Evolutionary conservation across 2,113 vertebrate genomes (phyloP).

Genomic region (Epinephelus cyanopodus): DNA sequence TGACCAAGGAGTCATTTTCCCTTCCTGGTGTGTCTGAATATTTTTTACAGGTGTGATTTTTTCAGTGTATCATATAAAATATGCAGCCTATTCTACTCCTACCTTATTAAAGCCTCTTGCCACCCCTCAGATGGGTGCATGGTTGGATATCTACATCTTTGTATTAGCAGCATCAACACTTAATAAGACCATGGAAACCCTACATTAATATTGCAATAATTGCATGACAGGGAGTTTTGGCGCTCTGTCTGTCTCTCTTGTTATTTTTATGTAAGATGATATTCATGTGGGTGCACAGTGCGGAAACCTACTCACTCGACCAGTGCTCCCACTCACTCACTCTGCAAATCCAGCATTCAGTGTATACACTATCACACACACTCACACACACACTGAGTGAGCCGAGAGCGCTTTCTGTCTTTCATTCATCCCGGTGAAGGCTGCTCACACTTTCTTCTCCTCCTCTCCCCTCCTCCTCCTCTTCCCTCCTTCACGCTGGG

Average conservation of each 20-base stretch:
- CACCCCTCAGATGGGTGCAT: background rate
- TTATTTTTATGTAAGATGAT: slow-evolving; percentile 61
- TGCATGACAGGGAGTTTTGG: background rate
- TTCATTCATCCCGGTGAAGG: slow-evolving; percentile 69
- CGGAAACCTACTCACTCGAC: slow-evolving; percentile 69
- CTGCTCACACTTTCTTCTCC: slow-evolving; percentile 51
- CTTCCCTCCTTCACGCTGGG: slow-evolving; percentile 22
- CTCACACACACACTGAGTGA: slow-evolving; percentile 17
- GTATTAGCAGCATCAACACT: background rate
- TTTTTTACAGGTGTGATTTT: background rate
- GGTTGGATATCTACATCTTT: background rate
- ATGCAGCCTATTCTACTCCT: background rate
- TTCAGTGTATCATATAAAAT: background rate
- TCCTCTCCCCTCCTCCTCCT: background rate
- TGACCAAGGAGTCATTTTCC: background rate
- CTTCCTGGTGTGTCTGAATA: background rate
- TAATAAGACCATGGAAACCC: background rate
- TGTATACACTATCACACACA: slow-evolving; percentile 32
- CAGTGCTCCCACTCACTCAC: slow-evolving; percentile 71
- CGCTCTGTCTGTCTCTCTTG: slow-evolving; percentile 8
- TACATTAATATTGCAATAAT: background rate
- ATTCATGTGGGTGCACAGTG: slow-evolving; percentile 59
- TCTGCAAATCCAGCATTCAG: slow-evolving; percentile 60
- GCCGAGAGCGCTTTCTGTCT: slow-evolving; percentile 47
- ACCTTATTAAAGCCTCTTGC: background rate